These are phyloP conservation scores for Tretioscincus oriximinensis DNA, from an alignment of 2,113 vertebrate species.

Conservation along the genomic window DNA sequence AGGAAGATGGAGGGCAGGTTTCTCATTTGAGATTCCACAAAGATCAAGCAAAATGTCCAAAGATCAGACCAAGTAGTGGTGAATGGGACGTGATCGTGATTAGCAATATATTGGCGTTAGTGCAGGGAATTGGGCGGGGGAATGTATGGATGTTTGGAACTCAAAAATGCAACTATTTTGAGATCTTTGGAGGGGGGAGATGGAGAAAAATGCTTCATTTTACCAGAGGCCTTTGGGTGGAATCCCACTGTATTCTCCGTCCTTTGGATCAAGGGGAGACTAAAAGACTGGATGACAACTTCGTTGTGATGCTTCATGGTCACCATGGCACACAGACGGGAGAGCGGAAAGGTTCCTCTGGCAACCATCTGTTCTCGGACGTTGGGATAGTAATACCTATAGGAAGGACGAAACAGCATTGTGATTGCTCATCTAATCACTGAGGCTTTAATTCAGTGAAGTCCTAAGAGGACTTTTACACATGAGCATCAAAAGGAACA, in stretches of 20 bases:
- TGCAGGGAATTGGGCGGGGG: too few species aligned
- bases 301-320: constrained; percentile 83
- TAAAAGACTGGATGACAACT: constrained; percentile 82
- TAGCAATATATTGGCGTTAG: too few species aligned
- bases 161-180: too few species aligned
- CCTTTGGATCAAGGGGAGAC: constrained; percentile 80
- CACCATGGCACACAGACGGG: constrained; percentile 90
- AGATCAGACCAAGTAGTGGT: too few species aligned
- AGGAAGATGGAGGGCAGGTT: neutral
- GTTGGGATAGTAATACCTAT: constrained; percentile 96
- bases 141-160: too few species aligned
- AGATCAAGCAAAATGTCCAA: too few species aligned
- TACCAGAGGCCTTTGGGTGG: constrained; percentile 80
- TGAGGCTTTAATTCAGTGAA: neutral
- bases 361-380: constrained; percentile 94
- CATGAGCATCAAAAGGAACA: neutral
- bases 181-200: too few species aligned
- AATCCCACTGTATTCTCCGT: constrained; percentile 65
- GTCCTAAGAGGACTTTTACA: neutral
- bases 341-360: constrained; percentile 84
- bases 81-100: too few species aligned
- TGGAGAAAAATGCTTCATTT: neutral
- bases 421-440: neutral
- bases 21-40: too few species aligned
- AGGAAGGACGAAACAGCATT: constrained; percentile 28